Conservation (phyloP, 1,140 invertebrate species). For the Eurytemora carolleeae region DNA sequence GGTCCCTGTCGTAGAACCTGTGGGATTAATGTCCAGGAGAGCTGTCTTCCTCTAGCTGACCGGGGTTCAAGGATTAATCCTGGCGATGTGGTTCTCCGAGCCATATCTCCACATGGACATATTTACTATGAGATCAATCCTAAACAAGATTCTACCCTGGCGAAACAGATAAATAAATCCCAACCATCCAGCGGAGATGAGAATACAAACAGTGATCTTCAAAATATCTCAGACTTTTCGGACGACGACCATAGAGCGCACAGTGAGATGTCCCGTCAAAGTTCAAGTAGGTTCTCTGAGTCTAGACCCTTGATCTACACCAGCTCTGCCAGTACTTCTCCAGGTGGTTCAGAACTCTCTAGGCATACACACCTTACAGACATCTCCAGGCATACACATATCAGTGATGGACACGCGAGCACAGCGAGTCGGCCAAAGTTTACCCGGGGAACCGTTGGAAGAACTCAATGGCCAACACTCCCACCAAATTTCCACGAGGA, state of each 20-base stretch:
- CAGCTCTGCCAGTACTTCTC: neutral
- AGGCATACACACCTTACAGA: neutral
- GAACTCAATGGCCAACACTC: neutral
- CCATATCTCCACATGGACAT: constrained; percentile 12
- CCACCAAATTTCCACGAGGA: neutral
- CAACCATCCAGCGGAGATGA: neutral
- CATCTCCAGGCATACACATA: neutral
- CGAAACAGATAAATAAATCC: too few relatives aligned
- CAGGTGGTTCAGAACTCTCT: too few relatives aligned
- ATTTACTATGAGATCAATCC: constrained; percentile 14
- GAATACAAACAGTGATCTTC: neutral
- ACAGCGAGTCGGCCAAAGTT: neutral
- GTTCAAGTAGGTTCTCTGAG: neutral
- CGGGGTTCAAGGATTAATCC: neutral
- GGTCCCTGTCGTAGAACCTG: neutral
- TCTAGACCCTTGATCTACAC: neutral
- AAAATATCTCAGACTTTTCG: neutral
- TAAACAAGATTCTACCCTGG: neutral
- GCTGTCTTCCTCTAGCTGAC: neutral
- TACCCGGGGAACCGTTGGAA: neutral
- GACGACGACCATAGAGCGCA: neutral
- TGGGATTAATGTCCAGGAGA: neutral
- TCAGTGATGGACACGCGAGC: neutral
- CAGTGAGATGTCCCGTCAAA: neutral
- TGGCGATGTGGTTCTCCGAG: constrained; percentile 10